Conservation (phyloP, 92 coral and sea anemone species). For the Blastomussa wellsi region DNA sequence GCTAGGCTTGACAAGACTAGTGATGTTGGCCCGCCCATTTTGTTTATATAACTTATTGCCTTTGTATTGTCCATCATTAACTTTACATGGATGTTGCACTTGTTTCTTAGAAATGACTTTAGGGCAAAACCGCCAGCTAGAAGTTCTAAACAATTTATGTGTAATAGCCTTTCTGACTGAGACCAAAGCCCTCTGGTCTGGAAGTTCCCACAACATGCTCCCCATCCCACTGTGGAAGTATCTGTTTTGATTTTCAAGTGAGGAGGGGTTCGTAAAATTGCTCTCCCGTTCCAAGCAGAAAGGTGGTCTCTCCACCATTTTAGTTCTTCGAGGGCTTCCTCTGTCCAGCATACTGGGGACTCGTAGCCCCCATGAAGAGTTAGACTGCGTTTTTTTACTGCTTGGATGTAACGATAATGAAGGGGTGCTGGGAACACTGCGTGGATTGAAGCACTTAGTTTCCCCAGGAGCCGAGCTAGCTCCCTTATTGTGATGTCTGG, state of each 20-base stretch:
- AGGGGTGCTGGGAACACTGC: slow-evolving; percentile 51
- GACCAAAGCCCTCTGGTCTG: slow-evolving; percentile 65
- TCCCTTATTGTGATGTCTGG: slow-evolving; percentile 35
- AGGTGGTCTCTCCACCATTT: slow-evolving; percentile 58
- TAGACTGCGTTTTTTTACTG: slow-evolving; percentile 50
- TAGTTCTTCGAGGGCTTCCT: slow-evolving; percentile 49
- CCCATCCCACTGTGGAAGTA: slow-evolving; percentile 61
- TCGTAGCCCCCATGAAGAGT: slow-evolving; percentile 41
- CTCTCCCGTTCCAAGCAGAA: slow-evolving; percentile 52
- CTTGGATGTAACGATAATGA: slow-evolving; percentile 51
- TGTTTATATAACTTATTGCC: slow-evolving; percentile 55
- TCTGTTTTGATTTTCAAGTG: slow-evolving; percentile 61
- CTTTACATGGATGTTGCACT: slow-evolving; percentile 44
- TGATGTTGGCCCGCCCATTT: slow-evolving; percentile 51
- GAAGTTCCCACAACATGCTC: slow-evolving; percentile 51
- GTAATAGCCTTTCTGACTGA: slow-evolving; percentile 50
- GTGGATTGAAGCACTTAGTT: slow-evolving; percentile 38
- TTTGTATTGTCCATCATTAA: slow-evolving; percentile 52
- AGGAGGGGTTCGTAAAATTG: slow-evolving; percentile 48
- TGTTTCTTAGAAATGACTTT: slow-evolving; percentile 56
- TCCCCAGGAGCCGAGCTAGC: slow-evolving; percentile 40
- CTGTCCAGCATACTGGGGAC: slow-evolving; percentile 35
- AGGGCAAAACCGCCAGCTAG: too few species aligned
- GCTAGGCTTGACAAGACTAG: slow-evolving; percentile 41
- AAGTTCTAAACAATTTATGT: slow-evolving; percentile 60